Percentiles rank a stretch among this genome's conserved stretches.
phyloP scores from a whole-genome alignment of 1,140 invertebrate species.

The Galleria mellonella region DNA sequence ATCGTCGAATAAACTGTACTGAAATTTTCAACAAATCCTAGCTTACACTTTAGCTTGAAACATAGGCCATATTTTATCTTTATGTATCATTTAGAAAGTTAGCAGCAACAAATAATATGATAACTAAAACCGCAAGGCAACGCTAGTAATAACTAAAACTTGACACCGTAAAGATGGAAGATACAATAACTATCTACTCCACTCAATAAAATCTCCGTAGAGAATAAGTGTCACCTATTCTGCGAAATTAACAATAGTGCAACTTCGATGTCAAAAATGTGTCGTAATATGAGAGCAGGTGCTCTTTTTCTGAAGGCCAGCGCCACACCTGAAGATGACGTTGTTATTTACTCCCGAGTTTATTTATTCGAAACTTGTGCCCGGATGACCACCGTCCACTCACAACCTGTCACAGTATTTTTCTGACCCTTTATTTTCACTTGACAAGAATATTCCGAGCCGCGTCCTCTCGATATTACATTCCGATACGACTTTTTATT shows the following conservation, averaged over 20 bases:
- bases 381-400: slow-evolving; percentile 65
- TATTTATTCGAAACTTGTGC: slow-evolving; percentile 69
- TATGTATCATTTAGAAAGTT: too few relatives aligned
- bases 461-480: slow-evolving; percentile 63
- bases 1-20: not conserved
- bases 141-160: too few relatives aligned
- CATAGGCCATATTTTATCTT: too few relatives aligned
- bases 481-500: slow-evolving; percentile 70
- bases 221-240: not conserved
- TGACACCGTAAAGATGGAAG: too few relatives aligned
- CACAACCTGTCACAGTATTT: slow-evolving; percentile 65
- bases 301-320: slow-evolving; percentile 34
- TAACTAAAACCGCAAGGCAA: too few relatives aligned
- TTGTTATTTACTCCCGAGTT: slow-evolving; percentile 55
- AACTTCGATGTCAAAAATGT: slow-evolving; percentile 32
- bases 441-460: slow-evolving; percentile 68
- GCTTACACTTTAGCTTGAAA: too few relatives aligned
- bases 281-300: slow-evolving; percentile 23
- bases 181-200: too few relatives aligned
- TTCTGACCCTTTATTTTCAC: slow-evolving; percentile 68
- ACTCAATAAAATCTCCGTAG: too few relatives aligned
- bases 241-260: slow-evolving; percentile 37
- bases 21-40: too few relatives aligned
- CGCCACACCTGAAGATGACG: slow-evolving; percentile 41
- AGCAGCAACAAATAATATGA: not conserved